Base-by-base conservation (phyloP, 23 tunicate genomes). In the Botrylloides violaceus region DNA sequence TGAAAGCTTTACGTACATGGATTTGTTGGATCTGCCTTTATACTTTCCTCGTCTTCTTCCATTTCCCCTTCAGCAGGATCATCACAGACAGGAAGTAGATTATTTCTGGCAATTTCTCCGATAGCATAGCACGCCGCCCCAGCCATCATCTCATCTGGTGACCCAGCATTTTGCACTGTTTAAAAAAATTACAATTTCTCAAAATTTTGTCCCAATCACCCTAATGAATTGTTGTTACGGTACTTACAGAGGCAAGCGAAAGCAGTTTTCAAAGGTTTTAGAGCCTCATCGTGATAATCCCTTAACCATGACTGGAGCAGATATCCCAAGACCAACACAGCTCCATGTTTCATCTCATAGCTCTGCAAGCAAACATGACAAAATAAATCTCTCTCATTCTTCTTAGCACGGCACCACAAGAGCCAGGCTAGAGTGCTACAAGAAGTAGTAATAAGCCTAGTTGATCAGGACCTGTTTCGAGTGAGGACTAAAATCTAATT, bases 261-360 rank as follows among this genome's bases (percentile, higher is more conserved):
- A 28, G 58, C 74, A 68, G 24, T 43, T 30, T 43, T 38, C 22
- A 68, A 9, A 38, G 1, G n/a, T 6, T 68, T 35, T 12, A 2
- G 56, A 18, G 37, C n/a, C 58, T 25, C 18, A 6, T 39, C 58
- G 18, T 43, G 24, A 22, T 36, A 19, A 37, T 23, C 18, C 4
- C n/a, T 4, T 19, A 79, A 68, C 33, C 63, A 80, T 33, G 79
- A 76, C 9, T 83, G 84, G 36, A 70, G 70, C 27, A 86, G 7
- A 37, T 86, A 64, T 29, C 86, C 95, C 27, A 87, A 58, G 58
- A 81, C 15, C 4, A 87, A 36, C 12, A 80, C 22, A 53, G 70
- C 57, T 30, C 95, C 82, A 38, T 87, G 95, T 28, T 80, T 75
- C 4, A 29, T 36, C 49, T 87, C 95, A 76, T 49, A 87, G 29